Conservation (phyloP, 2,797 vertebrate species). For the Notamacropus eugenii region DNA sequence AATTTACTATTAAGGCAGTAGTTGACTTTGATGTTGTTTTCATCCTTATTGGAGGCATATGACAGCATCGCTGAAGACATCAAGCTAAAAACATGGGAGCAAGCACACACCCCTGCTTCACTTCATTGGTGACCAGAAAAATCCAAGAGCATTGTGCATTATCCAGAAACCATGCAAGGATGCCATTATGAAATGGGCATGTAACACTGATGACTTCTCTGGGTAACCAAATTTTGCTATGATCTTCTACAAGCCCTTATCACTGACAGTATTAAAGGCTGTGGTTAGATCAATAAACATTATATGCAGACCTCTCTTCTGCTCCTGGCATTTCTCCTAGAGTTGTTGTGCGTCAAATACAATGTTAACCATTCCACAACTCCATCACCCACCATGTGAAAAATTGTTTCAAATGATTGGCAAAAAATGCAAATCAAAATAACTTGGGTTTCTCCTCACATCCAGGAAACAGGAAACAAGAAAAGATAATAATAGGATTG, state of each 20-base stretch:
- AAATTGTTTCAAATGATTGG: not conserved
- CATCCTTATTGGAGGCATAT: not conserved
- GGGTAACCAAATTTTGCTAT: not conserved
- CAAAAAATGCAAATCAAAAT: not conserved
- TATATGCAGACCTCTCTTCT: not conserved
- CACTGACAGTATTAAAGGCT: not conserved
- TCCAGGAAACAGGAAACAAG: too few relatives aligned
- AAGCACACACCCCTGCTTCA: not conserved
- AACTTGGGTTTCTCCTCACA: too few relatives aligned
- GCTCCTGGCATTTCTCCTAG: not conserved
- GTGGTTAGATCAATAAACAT: not conserved
- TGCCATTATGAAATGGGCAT: not conserved
- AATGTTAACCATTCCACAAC: not conserved
- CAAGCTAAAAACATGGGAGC: not conserved
- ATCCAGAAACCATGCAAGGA: not conserved
- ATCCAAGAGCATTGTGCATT: not conserved
- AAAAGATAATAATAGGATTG: too few relatives aligned
- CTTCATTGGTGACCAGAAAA: not conserved
- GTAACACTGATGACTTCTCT: not conserved
- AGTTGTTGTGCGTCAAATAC: too few relatives aligned
- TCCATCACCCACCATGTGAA: not conserved
- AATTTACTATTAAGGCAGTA: not conserved
- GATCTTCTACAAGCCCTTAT: not conserved
- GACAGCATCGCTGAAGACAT: not conserved
- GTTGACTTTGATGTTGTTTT: not conserved